phyloP scores from a whole-genome alignment of 2,888 invertebrate species.

The Plebejus melissa region DNA sequence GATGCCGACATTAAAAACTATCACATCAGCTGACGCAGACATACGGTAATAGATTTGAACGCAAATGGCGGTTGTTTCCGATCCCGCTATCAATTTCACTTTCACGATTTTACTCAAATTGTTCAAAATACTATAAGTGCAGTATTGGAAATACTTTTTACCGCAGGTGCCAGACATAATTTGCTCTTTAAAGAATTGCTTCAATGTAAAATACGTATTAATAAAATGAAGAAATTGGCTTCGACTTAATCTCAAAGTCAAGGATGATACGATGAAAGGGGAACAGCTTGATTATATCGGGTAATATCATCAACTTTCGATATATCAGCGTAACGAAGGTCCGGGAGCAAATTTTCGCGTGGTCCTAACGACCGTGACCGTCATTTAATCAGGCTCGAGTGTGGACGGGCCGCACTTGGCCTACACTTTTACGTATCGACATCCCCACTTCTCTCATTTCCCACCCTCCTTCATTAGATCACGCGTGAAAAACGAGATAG shows the following conservation, averaged over 20 bases:
- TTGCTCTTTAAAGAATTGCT: too few species aligned
- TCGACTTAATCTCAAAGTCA: background rate
- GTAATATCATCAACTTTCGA: constrained; percentile 7
- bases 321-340: constrained; percentile 44
- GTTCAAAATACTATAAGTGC: background rate
- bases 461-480: constrained; percentile 28
- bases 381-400: constrained; percentile 68
- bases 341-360: constrained; percentile 55
- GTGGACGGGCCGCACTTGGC: constrained; percentile 54
- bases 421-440: constrained; percentile 48
- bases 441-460: constrained; percentile 37
- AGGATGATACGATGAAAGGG: background rate
- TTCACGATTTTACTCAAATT: constrained; percentile 1
- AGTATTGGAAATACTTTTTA: background rate
- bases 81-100: background rate
- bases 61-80: constrained; percentile 8
- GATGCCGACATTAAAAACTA: constrained; percentile 11
- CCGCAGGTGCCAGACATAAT: too few species aligned
- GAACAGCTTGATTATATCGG: background rate
- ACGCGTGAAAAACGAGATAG: constrained; percentile 29
- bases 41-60: constrained; percentile 19
- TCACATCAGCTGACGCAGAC: constrained; percentile 1
- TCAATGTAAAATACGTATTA: background rate
- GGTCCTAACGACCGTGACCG: constrained; percentile 56
- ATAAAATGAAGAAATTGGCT: background rate